These are phyloP conservation scores for Pomatorhinus ruficollis DNA, from an alignment of 2,113 vertebrate genomes.

Conservation along the genomic window DNA sequence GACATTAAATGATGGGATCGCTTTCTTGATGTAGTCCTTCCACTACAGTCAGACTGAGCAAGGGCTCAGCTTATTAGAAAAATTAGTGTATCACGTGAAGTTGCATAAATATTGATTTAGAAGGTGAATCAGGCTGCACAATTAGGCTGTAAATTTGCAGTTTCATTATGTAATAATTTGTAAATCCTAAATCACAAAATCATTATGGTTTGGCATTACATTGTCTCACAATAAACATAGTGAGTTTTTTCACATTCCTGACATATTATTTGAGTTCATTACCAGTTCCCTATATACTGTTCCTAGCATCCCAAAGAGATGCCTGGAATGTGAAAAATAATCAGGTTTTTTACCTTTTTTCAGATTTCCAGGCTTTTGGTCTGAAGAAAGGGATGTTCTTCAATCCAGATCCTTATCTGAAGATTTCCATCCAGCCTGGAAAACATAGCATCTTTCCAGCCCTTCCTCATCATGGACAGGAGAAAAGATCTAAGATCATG, in stretches of 20 bases:
- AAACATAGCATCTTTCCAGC: slow-evolving; percentile 97
- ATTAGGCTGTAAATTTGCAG: not conserved
- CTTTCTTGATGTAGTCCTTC: not conserved
- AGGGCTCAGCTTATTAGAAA: not conserved
- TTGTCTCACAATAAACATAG: not conserved
- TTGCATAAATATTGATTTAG: not conserved
- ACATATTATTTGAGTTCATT: not conserved
- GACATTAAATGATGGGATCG: not conserved
- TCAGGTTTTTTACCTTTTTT: not conserved
- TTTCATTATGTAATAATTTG: not conserved
- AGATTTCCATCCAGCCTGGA: slow-evolving; percentile 96
- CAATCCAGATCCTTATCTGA: slow-evolving; percentile 97
- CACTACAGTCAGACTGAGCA: not conserved
- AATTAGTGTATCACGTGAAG: not conserved
- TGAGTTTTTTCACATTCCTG: not conserved
- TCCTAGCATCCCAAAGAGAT: not conserved
- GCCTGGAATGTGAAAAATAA: not conserved
- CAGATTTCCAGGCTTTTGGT: slow-evolving; percentile 93
- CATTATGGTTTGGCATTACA: not conserved
- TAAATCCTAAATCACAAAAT: not conserved
- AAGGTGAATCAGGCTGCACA: not conserved
- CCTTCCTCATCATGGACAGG: slow-evolving; percentile 94
- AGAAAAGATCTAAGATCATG: slow-evolving; percentile 90
- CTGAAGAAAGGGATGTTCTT: slow-evolving; percentile 99
- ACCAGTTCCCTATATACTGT: not conserved